These are phyloP conservation scores for Mythimna impura DNA, from an alignment of 2,888 invertebrate genomes.

Conservation along the genomic window DNA sequence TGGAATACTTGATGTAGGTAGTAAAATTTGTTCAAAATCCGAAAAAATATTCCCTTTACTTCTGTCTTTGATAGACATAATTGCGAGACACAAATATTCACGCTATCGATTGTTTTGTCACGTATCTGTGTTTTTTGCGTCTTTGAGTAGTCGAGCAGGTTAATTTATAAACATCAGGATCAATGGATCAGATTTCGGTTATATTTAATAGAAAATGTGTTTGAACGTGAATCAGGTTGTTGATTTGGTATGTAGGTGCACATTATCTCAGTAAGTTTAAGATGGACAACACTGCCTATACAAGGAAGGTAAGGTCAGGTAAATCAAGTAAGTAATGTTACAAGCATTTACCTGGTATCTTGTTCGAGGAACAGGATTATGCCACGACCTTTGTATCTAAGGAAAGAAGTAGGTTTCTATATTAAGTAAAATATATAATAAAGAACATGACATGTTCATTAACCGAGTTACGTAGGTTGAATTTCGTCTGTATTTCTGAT, in stretches of 20 bases:
- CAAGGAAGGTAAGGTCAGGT: conserved; percentile 1
- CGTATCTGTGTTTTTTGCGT: neutral
- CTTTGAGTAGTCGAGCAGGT: neutral
- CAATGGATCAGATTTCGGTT: neutral
- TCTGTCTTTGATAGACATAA: neutral
- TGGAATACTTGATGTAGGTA: too few relatives aligned
- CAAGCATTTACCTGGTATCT: conserved; percentile 27
- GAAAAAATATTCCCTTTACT: neutral
- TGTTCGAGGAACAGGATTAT: conserved; percentile 11
- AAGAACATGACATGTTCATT: conserved; percentile 35
- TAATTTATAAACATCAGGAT: neutral
- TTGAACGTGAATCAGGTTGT: neutral
- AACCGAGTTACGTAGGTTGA: conserved; percentile 23
- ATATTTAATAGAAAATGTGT: neutral
- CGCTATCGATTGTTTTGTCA: neutral
- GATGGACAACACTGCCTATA: neutral
- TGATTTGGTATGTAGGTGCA: neutral
- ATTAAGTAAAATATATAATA: conserved; percentile 26
- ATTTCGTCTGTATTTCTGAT: conserved; percentile 11
- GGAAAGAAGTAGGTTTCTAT: conserved; percentile 19
- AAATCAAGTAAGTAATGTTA: conserved; percentile 20
- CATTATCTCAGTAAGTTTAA: neutral
- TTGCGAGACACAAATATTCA: too few relatives aligned
- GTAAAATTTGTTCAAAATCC: too few relatives aligned
- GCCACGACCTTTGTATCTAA: conserved; percentile 16